Percentiles rank a stretch among this genome's conserved stretches.
phyloP scores from a whole-genome alignment of 1,140 invertebrate genomes.

The Dufourea novaeangliae region DNA sequence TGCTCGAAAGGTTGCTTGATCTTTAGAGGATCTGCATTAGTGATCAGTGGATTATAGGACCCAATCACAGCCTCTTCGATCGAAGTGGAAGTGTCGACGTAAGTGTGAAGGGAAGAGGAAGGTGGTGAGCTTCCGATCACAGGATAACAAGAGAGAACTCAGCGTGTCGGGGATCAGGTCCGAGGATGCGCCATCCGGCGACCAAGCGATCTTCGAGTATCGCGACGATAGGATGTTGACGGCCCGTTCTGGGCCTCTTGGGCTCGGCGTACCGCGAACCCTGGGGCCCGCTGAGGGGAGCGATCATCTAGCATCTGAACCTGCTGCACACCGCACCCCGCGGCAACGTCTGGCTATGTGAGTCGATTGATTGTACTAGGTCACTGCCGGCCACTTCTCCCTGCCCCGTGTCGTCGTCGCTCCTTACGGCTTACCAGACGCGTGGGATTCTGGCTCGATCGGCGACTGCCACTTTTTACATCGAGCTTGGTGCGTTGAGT shows the following conservation, averaged over 20 bases:
- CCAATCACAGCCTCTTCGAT: too few species aligned
- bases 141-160: slow-evolving; percentile 6
- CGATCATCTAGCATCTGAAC: slow-evolving; percentile 83
- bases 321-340: slow-evolving; percentile 82
- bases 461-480: neutral
- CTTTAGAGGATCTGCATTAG: too few species aligned
- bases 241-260: slow-evolving; percentile 75
- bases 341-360: slow-evolving; percentile 85
- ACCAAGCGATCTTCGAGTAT: slow-evolving; percentile 49
- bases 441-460: neutral
- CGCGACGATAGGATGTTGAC: slow-evolving; percentile 73
- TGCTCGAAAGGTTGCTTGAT: too few species aligned
- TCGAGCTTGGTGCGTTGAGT: neutral
- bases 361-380: slow-evolving; percentile 69
- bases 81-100: too few species aligned
- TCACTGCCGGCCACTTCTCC: neutral
- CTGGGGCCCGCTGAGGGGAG: slow-evolving; percentile 82
- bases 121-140: neutral
- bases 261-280: slow-evolving; percentile 74
- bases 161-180: slow-evolving; percentile 61
- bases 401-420: too few species aligned
- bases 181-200: slow-evolving; percentile 66
- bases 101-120: neutral
- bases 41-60: too few species aligned
- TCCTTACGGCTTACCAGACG: neutral